These are phyloP conservation scores for Aleadryas rufinucha DNA, from an alignment of 2,113 vertebrate genomes.

Conservation along the genomic window DNA sequence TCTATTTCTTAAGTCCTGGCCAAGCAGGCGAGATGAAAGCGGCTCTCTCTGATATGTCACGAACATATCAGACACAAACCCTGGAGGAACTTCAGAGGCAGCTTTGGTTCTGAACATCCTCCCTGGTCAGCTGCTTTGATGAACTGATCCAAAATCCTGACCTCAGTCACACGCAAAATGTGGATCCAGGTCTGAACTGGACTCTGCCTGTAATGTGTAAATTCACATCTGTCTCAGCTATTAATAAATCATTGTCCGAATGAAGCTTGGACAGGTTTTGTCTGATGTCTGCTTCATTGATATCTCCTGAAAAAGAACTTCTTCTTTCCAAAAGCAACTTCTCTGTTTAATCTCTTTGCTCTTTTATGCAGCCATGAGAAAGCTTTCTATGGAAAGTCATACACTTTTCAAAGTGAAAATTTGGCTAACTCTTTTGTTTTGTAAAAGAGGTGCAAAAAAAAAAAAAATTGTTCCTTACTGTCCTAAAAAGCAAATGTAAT, in stretches of 20 bases:
- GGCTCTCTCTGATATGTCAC: background rate
- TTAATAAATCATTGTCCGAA: constrained; percentile 5
- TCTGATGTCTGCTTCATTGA: background rate
- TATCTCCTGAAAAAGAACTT: background rate
- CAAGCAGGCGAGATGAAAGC: constrained; percentile 16
- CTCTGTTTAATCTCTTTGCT: background rate
- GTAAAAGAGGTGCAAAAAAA: background rate
- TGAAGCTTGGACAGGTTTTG: background rate
- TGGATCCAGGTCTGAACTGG: background rate
- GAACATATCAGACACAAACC: background rate
- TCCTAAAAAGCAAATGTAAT: constrained; percentile 41
- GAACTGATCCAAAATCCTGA: background rate
- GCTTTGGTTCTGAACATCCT: background rate
- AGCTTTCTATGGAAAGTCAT: background rate
- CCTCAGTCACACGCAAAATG: background rate
- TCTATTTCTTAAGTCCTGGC: background rate
- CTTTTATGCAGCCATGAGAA: background rate
- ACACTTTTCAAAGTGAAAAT: background rate
- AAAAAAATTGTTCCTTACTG: background rate
- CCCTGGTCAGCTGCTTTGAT: background rate
- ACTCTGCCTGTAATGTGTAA: constrained; percentile 1
- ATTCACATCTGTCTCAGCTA: background rate
- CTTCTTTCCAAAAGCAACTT: background rate
- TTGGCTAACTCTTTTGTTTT: background rate
- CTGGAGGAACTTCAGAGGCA: background rate